phyloP scores from a whole-genome alignment of 2,888 invertebrate species.

The Habrosyne pyritoides region DNA sequence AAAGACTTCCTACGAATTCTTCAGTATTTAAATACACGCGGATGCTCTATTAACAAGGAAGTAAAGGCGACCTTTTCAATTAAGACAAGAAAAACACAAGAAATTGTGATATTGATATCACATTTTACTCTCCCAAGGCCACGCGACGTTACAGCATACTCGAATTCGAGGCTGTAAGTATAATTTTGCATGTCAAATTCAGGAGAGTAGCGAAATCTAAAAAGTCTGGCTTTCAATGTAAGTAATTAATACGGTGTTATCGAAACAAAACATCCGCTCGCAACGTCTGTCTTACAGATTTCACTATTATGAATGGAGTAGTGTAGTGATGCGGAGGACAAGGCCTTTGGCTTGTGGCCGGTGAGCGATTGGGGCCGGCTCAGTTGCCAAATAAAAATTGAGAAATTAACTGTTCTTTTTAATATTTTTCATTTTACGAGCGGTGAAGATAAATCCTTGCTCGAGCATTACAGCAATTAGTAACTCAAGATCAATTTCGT shows the following conservation, averaged over 20 bases:
- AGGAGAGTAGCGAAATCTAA: conserved; percentile 6
- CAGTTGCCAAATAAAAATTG: conserved; percentile 24
- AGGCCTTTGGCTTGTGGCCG: conserved; percentile 21
- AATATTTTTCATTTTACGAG: no score
- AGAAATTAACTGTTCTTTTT: no score
- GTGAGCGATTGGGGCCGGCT: conserved; percentile 31
- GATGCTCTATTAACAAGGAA: neutral
- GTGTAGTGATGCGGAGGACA: conserved; percentile 29
- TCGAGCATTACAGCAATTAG: no score
- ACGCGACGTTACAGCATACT: neutral
- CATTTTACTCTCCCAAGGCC: neutral
- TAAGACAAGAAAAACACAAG: conserved; percentile 1
- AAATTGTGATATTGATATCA: neutral
- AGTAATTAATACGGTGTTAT: conserved; percentile 1
- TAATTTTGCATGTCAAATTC: conserved; percentile 5
- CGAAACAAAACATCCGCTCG: conserved; percentile 12
- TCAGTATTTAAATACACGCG: neutral
- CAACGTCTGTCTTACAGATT: conserved; percentile 15
- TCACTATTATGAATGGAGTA: conserved; percentile 33
- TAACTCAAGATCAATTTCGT: no score
- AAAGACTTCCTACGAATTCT: neutral
- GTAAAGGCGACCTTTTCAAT: neutral
- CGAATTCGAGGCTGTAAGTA: conserved; percentile 1
- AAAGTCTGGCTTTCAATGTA: conserved; percentile 3
- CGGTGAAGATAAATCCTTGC: neutral